These are phyloP conservation scores for Drosophila grimshawi DNA, from an alignment of 1,140 invertebrate species.

Conservation along the genomic window DNA sequence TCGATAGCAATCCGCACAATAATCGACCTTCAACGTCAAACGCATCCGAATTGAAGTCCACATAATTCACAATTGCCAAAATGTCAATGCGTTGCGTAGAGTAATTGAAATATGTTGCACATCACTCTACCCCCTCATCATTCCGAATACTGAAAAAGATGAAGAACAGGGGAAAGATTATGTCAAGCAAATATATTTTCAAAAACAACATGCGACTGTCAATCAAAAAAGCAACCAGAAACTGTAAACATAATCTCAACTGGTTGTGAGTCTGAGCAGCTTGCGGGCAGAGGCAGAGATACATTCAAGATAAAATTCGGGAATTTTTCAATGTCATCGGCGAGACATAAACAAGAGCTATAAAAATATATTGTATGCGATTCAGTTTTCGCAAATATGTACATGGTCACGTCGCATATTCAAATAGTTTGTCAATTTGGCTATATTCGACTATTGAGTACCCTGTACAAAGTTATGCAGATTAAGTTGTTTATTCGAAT, in stretches of 20 bases:
- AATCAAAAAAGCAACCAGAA: constrained; percentile 56
- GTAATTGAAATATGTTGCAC: constrained; percentile 31
- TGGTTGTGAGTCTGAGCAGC: constrained; percentile 10
- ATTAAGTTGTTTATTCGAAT: background rate
- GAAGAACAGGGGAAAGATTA: constrained; percentile 20
- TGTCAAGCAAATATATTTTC: constrained; percentile 26
- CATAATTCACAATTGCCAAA: constrained; percentile 27
- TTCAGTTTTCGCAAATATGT: constrained; percentile 4
- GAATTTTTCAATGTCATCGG: constrained; percentile 50
- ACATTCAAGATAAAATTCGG: constrained; percentile 17
- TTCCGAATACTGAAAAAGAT: background rate
- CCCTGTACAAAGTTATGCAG: background rate
- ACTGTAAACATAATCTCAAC: constrained; percentile 42
- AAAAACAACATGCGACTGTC: constrained; percentile 47
- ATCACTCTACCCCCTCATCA: background rate
- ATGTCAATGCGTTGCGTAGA: constrained; percentile 34
- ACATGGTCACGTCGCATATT: background rate
- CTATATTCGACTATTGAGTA: background rate
- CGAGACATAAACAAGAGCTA: constrained; percentile 56
- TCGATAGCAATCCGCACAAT: constrained; percentile 52
- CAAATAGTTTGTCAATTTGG: background rate
- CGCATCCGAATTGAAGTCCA: constrained; percentile 13
- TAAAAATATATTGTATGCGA: constrained; percentile 26
- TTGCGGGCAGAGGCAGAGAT: background rate
- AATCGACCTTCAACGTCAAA: constrained; percentile 43